Conservation (phyloP, 2,797 vertebrate genomes). For the Bovichtus diacanthus region DNA sequence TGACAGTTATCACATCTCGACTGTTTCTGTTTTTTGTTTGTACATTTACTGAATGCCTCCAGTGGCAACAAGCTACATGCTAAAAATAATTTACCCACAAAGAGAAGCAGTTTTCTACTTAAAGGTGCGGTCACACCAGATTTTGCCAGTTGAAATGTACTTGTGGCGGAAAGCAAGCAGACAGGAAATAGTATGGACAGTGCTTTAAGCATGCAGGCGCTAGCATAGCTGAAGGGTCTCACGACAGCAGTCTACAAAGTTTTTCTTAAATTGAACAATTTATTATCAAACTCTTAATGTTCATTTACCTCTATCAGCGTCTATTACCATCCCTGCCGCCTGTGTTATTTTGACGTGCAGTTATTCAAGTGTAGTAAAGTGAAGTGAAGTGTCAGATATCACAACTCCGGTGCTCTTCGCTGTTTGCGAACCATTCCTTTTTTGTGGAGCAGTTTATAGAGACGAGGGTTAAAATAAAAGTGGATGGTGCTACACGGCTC, state of each 20-base stretch:
- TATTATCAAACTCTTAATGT: not conserved
- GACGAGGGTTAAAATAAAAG: not conserved
- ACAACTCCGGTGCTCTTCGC: not conserved
- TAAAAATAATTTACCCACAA: not conserved
- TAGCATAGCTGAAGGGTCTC: not conserved
- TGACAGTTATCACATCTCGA: slow-evolving; percentile 1
- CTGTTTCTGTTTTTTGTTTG: not conserved
- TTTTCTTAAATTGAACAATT: not conserved
- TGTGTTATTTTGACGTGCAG: not conserved
- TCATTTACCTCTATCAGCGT: not conserved
- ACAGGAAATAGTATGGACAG: not conserved
- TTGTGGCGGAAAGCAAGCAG: not conserved
- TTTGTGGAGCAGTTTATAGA: not conserved
- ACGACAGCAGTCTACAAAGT: not conserved
- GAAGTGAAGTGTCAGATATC: not conserved
- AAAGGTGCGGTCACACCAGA: not conserved
- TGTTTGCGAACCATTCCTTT: not conserved
- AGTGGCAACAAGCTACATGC: not conserved
- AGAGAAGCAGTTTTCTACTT: not conserved
- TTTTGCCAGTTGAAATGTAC: not conserved
- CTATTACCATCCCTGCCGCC: too few species aligned
- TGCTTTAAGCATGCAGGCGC: not conserved
- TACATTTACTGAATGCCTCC: not conserved
- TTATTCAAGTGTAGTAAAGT: not conserved
- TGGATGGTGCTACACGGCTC: not conserved